phyloP scores from a whole-genome alignment of 2,113 vertebrate genomes.

The Felis chaus region DNA sequence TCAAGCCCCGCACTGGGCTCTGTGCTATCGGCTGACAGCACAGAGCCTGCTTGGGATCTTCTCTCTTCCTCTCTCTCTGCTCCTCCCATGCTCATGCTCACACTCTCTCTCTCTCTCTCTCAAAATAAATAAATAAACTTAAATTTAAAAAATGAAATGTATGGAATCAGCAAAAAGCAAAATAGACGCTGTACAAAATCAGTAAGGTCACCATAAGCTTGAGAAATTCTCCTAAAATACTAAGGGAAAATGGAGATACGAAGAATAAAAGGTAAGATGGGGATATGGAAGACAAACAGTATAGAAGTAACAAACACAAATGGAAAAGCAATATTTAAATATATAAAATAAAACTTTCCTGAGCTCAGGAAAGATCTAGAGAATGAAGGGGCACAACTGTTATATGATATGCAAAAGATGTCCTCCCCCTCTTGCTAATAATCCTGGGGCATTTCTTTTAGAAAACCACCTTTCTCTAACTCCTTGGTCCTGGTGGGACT shows the following conservation, averaged over 20 bases:
- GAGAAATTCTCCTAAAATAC: slow-evolving; percentile 6
- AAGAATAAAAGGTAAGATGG: not conserved
- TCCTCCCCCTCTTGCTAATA: not conserved
- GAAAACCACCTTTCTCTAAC: not conserved
- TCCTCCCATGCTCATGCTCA: no score
- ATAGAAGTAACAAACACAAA: not conserved
- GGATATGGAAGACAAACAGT: not conserved
- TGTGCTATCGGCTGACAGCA: no score
- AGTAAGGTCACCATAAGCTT: not conserved
- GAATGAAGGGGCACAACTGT: not conserved
- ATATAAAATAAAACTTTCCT: not conserved
- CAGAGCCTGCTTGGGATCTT: no score
- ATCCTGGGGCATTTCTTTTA: not conserved
- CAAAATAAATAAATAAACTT: no score
- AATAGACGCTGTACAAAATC: not conserved
- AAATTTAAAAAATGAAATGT: not conserved
- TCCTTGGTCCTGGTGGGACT: not conserved
- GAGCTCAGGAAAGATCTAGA: not conserved
- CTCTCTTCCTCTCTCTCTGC: no score
- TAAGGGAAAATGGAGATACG: not conserved
- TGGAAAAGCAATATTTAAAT: slow-evolving; percentile 4
- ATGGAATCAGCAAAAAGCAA: slow-evolving; percentile 26
- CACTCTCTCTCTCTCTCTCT: no score
- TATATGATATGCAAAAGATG: not conserved
- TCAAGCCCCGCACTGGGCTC: no score